Conservation (phyloP, 2,797 vertebrate species). For the Gadopsis marmoratus region DNA sequence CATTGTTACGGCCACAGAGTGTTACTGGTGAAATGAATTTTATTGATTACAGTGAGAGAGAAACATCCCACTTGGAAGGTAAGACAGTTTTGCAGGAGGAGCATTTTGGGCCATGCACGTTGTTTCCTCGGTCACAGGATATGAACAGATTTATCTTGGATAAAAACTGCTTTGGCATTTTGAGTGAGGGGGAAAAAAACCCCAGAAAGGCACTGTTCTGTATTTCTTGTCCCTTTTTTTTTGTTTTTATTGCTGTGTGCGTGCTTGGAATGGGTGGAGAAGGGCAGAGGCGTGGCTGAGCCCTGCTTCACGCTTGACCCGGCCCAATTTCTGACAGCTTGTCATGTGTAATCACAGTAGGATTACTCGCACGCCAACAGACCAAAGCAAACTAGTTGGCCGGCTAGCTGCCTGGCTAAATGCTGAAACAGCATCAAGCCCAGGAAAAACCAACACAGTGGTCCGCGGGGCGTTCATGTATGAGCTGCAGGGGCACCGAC, state of each 20-base stretch:
- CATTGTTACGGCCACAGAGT: not conserved
- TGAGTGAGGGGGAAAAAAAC: not conserved
- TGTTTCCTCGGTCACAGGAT: slow-evolving; percentile 3
- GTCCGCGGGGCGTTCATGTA: slow-evolving; percentile 46
- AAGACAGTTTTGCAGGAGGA: not conserved
- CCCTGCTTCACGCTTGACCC: slow-evolving; percentile 87
- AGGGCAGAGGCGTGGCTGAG: slow-evolving; percentile 81
- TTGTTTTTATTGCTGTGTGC: slow-evolving; percentile 54
- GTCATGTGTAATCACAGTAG: slow-evolving; percentile 86
- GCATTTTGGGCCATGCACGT: not conserved
- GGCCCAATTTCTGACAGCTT: slow-evolving; percentile 89
- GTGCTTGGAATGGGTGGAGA: slow-evolving; percentile 62
- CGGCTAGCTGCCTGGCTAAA: slow-evolving; percentile 61
- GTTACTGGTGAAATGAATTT: not conserved
- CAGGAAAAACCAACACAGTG: slow-evolving; percentile 62
- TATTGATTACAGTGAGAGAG: not conserved
- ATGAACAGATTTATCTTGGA: not conserved
- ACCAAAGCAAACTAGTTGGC: slow-evolving; percentile 67
- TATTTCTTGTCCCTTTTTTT: slow-evolving; percentile 53
- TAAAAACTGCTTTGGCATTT: not conserved
- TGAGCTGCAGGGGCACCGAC: slow-evolving; percentile 46
- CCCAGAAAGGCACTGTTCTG: slow-evolving; percentile 1
- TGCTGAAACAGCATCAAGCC: slow-evolving; percentile 74
- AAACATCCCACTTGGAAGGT: not conserved
- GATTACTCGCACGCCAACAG: slow-evolving; percentile 79